Base-by-base conservation (phyloP, 2,797 vertebrate genomes). In the Anabacerthia variegaticeps region DNA sequence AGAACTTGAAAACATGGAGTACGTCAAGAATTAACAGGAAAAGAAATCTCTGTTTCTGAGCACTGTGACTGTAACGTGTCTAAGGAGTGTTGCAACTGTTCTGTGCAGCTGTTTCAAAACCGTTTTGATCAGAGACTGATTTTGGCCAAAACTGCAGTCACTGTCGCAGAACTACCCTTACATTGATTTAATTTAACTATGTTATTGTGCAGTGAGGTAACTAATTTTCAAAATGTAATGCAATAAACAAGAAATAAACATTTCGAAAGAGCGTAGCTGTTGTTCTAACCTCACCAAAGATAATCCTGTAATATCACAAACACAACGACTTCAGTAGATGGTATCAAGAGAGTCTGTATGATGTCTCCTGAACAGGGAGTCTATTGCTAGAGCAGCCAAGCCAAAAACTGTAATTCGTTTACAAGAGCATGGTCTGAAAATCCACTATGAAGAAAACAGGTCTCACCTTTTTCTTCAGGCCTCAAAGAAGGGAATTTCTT, bases 381-480 rank as follows among this genome's bases (percentile, higher is more conserved):
- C 20, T 20, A 10, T 0, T 19, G 18, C 30, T 8, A 80, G 26
- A 75, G 32, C 7, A 63, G 34, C 8, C 44, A 73, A 88, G 41
- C 34, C 52, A 34, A 74, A 59, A 49, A 32, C 5, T 26, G 1
- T 20, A 44, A 18, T 26, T 51, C 1, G 0, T 48, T 68, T 21
- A n/a, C 6, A 80, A 39, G 4, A 91, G 7, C 23, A 9, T 3
- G 67, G 36, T 32, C 44, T 46, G 37, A 85, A 88, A 82, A 63
- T 49, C n/a, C 14, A 27, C 15, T 24, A 15, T 2, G 5, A 61
- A 78, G 24, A 94, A 85, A 87, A 75, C 2, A 4, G 20, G 20
- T 58, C 97, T 97, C 95, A 99, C 99, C 99, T 98, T 97, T 99
- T 95, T 99, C 99, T 87, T 99, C 99, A 61, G 97, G 36, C 81